Evolutionary conservation across 1,140 invertebrate genomes (phyloP).

Genomic region (Rhysida immarginata): DNA sequence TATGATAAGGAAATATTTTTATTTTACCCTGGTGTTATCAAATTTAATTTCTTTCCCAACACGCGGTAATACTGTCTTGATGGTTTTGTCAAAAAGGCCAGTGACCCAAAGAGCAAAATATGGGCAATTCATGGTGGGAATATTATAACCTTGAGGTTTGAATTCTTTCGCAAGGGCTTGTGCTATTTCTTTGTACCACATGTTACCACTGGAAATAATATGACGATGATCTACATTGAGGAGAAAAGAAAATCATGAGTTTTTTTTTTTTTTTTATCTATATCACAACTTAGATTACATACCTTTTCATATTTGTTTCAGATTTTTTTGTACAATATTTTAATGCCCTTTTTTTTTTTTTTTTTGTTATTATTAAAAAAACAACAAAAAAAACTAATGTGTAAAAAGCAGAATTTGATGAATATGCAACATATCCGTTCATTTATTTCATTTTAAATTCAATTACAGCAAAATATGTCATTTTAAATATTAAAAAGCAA

Average conservation of each 20-base stretch:
- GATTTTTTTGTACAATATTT: too few species aligned
- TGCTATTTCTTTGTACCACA: slow-evolving; percentile 35
- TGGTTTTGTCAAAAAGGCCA: slow-evolving; percentile 32
- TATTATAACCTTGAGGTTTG: slow-evolving; percentile 33
- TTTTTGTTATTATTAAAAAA: too few species aligned
- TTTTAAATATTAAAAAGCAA: too few species aligned
- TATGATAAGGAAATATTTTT: too few species aligned
- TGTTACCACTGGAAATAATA: slow-evolving; percentile 25
- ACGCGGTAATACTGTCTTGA: slow-evolving; percentile 31
- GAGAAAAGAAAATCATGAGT: slow-evolving; percentile 9
- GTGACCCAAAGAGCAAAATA: slow-evolving; percentile 33
- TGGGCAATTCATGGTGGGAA: slow-evolving; percentile 34
- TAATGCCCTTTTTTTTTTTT: too few species aligned
- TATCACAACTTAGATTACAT: too few species aligned
- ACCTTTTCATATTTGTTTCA: too few species aligned
- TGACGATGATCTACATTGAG: slow-evolving; percentile 28
- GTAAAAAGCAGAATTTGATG: too few species aligned
- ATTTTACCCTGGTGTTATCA: slow-evolving; percentile 35
- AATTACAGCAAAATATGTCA: too few species aligned
- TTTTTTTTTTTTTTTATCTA: background rate
- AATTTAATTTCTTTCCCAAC: slow-evolving; percentile 33
- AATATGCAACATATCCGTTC: too few species aligned
- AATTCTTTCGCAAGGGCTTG: slow-evolving; percentile 32
- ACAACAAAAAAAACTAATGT: too few species aligned
- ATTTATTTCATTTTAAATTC: too few species aligned